These are phyloP conservation scores for Agelaius tricolor DNA, from an alignment of 2,113 vertebrate species.

Conservation along the genomic window DNA sequence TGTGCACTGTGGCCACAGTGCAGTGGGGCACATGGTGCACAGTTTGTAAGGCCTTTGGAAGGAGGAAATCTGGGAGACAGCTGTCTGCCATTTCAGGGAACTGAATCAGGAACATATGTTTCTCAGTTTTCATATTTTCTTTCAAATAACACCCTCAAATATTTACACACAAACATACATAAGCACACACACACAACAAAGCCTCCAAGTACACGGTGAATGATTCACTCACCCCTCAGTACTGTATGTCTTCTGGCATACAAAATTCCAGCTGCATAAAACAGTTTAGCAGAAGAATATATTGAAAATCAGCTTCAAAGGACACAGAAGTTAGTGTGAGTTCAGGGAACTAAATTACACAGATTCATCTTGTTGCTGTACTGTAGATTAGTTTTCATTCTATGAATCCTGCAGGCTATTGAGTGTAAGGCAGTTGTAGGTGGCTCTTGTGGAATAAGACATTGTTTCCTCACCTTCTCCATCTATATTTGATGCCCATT, in stretches of 20 bases:
- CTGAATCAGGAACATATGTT: neutral
- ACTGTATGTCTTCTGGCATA: neutral
- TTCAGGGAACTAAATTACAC: neutral
- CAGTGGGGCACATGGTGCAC: rapidly evolving
- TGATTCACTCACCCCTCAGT: neutral
- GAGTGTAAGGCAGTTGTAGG: neutral
- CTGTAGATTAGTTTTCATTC: neutral
- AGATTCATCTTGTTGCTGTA: neutral
- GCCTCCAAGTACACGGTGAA: neutral
- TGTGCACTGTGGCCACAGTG: rapidly evolving
- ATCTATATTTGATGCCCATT: neutral
- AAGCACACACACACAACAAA: neutral
- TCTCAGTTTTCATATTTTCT: neutral
- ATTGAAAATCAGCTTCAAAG: neutral
- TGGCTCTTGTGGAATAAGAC: neutral
- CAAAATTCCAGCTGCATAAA: neutral
- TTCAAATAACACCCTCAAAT: neutral
- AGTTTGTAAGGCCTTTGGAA: neutral
- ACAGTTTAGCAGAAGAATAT: neutral
- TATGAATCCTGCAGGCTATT: neutral
- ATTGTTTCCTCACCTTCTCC: neutral
- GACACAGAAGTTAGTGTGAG: neutral
- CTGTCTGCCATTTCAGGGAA: neutral
- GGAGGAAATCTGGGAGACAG: neutral
- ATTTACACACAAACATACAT: neutral